Evolutionary conservation across 37 sponge, comb jelly and placozoan genomes (phyloP), one percentile per base, ranked within the genome.

Genomic region (Cliona cf. orientalis): DNA sequence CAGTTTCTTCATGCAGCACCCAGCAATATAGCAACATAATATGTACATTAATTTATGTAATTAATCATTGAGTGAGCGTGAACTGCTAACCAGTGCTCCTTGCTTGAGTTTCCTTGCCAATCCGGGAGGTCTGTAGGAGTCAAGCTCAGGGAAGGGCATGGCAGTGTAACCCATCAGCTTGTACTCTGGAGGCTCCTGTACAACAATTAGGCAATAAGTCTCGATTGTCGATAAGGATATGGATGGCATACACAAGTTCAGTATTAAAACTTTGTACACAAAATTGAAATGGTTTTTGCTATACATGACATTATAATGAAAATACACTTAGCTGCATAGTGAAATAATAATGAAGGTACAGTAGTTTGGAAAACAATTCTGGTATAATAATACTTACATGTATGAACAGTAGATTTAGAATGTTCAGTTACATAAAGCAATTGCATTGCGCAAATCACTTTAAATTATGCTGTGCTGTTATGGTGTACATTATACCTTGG

Each of bases 151-250:
- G 1, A 74, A 19, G 12, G 63, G 73, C 26, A 63, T 43, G 23
- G 80, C 66, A 22, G 45, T 19, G 57, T 93, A 93, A 19, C 90
- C 90, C 41, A 89, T 46, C 49, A 93, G 61, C 45, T 74, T 49
- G 42, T 71, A 85, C 75, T 93, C 71, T 32, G 81, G 46, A 34
- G 94, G 90, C 5, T 89, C 90, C 94, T 92, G 29, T 5, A 22
- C 14, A 22, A 61, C 12, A 6, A 25, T 9, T 6, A 61, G 23
- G 7, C 23, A 14, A 49, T 19, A 49, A 14, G 53, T 62, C 28
- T 62, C 6, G 23, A 5, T 22, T 14, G 12, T 28, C 22, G n/a
- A 61, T 6, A 49, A 49, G 9, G 14, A 19, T 49, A n/a, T 32
- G 38, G 69, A 7, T 6, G 41, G 5, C 69, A 36, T 37, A 68